Evolutionary conservation across 2,797 vertebrate species (phyloP), one percentile per base, ranked within the genome.

Genomic region (Chaetophractus vellerosus): DNA sequence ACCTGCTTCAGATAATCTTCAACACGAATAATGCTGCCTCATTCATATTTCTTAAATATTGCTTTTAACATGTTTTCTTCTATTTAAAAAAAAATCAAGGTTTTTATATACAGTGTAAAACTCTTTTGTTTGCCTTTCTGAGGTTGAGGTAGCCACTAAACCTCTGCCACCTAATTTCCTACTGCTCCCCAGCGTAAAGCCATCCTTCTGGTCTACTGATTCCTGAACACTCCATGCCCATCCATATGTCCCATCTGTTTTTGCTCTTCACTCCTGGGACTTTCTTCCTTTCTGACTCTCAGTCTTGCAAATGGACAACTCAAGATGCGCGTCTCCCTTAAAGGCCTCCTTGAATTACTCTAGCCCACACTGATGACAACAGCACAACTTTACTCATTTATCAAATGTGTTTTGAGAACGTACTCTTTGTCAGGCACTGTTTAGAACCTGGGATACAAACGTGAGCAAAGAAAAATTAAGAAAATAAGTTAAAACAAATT

Each of bases 401-500:
- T 52, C 41, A 75, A 66, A 61, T 38, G 28, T 16, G 41, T 85
- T 61, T 75, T 85, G 33, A 94, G 33, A 9, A 75, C 45, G 16
- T 57, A n/a, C 68, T 88, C 83, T 72, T 88, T 84, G 31, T 68
- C 10, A 88, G 24, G 33, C 21, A n/a, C 9, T 80, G 9, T 79
- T 76, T 84, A 88, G 33, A 19, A 72, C 36, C 14, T 75, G 33
- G 41, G 23, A 23, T 69, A 85, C 28, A 85, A 94, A 88, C 79
- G 50, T 28, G 12, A 71, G 31, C 18, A n/a, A 18, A 19, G 26
- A 33, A 57, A 93, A 57, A 38, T 9, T 10, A 83, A 91, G 36
- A 68, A 88, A 79, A 28, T 7, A 80, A 78, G 52, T 71, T 84
- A 79, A 63, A 92, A 85, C 9, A 72, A 88, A 71, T 71, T 28